Base-by-base conservation (phyloP, 2,888 invertebrate genomes). In the Liopterus haemorrhoidalis region DNA sequence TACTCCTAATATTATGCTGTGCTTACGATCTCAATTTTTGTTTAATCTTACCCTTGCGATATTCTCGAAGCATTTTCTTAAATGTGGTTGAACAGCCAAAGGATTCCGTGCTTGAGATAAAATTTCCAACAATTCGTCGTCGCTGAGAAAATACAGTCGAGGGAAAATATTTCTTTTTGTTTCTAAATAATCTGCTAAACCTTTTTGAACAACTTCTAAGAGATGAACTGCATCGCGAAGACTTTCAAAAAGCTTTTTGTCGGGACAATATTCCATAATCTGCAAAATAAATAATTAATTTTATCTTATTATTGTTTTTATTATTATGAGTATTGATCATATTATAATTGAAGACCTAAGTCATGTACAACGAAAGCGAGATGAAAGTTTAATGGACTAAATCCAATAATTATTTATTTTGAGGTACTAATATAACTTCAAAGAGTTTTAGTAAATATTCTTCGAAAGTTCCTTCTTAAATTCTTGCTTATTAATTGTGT, bases 31-130 rank as follows among this genome's bases (percentile, higher is more conserved):
- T n/a, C n/a, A n/a, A n/a, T n/a, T n/a, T n/a, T n/a, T n/a, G 9
- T 20, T 12, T 31, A 8, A 16, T 15, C 53, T 48, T 59, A 77
- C 78, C 70, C 69, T 75, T 5, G 80, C 78, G 56, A 88, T 82
- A 58, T 82, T 84, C 63, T 88, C 87, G 65, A 88, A 88, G 66
- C 87, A 87, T 65, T 88, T 88, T 52, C 81, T 74, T n/a, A 88
- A 69, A 67, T 87, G 85, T 0, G 86, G 86, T 63, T 88, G 86
- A 2, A 89, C 85, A 0, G 85, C 79, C 30, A 75, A 67, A 0
- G 87, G 85, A 59, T 88, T 84, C 46, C 81, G 76, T 1, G 86
- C 81, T 68, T 88, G 85, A 0, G 87, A 83, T 36, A 89, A 68
- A 35, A 89, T 85, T 65, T 88, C 86, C 52, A 89, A 68, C 21